Percentiles rank a stretch among this genome's conserved stretches.
Evolutionary conservation across 2,113 vertebrate genomes (phyloP).

Genomic region (Aptenodytes patagonicus): DNA sequence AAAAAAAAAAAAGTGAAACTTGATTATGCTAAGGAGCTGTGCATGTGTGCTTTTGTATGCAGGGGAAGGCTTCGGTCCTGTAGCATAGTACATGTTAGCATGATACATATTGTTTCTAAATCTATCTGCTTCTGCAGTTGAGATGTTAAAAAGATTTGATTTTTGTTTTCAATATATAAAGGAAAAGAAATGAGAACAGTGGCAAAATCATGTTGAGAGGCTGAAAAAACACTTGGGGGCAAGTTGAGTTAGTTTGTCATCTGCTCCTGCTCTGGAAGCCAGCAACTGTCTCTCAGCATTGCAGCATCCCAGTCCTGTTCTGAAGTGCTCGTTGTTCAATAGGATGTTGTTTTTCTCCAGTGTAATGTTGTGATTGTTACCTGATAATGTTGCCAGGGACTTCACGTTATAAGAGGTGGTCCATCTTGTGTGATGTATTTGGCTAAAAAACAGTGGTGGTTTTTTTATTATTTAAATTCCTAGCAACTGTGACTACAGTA

Average conservation of each 20-base stretch:
- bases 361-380: constrained; percentile 60
- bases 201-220: constrained; percentile 40
- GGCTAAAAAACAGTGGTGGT: constrained; percentile 47
- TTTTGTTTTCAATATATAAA: neutral
- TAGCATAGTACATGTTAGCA: neutral
- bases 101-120: neutral
- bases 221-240: neutral
- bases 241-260: neutral
- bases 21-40: neutral
- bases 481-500: constrained; percentile 67
- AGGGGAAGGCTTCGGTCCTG: neutral
- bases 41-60: neutral
- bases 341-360: constrained; percentile 43
- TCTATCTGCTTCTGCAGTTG: constrained; percentile 9
- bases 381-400: constrained; percentile 16
- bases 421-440: constrained; percentile 56
- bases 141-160: neutral
- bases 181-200: neutral
- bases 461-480: constrained; percentile 55
- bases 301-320: constrained; percentile 49
- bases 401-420: constrained; percentile 30
- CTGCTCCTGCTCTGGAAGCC: neutral
- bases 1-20: neutral
- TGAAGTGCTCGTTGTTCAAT: constrained; percentile 34
- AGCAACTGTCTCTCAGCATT: neutral